phyloP scores from a whole-genome alignment of 1,140 invertebrate genomes.

The Philopotamus ludificatus region DNA sequence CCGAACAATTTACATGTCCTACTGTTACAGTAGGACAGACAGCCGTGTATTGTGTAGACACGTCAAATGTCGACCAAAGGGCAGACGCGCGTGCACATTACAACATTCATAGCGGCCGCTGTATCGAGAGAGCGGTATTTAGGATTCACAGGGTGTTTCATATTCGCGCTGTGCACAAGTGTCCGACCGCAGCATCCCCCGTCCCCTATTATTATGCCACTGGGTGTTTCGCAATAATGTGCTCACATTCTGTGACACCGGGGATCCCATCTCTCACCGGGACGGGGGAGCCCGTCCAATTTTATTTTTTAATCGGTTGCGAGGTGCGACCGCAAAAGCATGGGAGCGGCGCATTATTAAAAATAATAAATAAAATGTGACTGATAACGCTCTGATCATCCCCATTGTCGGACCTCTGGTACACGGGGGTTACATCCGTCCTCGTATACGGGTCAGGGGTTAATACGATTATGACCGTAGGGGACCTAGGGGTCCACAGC shows the following conservation, averaged over 20 bases:
- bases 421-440: neutral
- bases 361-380: too few species aligned
- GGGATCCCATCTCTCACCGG: conserved; percentile 4
- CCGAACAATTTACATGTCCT: too few species aligned
- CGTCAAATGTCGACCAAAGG: too few species aligned
- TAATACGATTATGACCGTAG: neutral
- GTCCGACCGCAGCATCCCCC: neutral
- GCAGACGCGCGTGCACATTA: conserved; percentile 2
- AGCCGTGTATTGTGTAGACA: too few species aligned
- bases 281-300: too few species aligned
- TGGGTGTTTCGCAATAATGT: conserved; percentile 19
- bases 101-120: conserved; percentile 9
- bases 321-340: too few species aligned
- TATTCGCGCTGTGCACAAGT: neutral
- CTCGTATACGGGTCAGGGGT: neutral
- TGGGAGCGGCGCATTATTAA: too few species aligned
- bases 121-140: conserved; percentile 10
- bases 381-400: too few species aligned
- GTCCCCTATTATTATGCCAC: conserved; percentile 13
- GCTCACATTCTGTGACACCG: conserved; percentile 20
- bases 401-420: neutral
- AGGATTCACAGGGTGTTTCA: conserved; percentile 10
- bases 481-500: neutral
- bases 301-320: too few species aligned
- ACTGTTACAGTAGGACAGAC: too few species aligned